These are phyloP conservation scores for Cheilosia vulpina DNA, from an alignment of 2,888 invertebrate species.

Conservation along the genomic window DNA sequence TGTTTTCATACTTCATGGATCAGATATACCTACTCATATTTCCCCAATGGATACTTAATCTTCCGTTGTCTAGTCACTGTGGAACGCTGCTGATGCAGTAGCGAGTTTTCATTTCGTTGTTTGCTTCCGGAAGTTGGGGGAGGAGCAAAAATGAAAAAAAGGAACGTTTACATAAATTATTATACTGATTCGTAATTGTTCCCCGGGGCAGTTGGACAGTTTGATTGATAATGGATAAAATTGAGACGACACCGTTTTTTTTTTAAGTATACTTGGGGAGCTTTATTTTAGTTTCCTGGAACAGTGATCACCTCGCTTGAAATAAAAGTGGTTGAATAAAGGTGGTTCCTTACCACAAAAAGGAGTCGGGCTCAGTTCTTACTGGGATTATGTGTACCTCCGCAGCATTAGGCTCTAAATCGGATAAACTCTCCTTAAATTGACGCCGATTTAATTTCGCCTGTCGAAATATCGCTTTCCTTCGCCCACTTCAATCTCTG, in stretches of 20 bases:
- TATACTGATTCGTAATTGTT: slow-evolving; percentile 61
- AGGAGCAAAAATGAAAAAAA: slow-evolving; percentile 7
- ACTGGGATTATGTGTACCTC: too few relatives aligned
- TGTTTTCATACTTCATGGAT: slow-evolving; percentile 52
- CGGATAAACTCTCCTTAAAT: too few relatives aligned
- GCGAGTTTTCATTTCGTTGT: slow-evolving; percentile 50
- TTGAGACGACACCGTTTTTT: slow-evolving; percentile 31
- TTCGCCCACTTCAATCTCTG: slow-evolving; percentile 32
- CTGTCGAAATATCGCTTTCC: neutral
- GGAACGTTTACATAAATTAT: slow-evolving; percentile 64
- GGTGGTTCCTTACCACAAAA: too few relatives aligned
- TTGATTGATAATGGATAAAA: slow-evolving; percentile 68
- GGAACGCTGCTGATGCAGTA: slow-evolving; percentile 12
- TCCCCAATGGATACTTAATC: slow-evolving; percentile 71
- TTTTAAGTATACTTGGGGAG: neutral
- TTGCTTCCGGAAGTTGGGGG: slow-evolving; percentile 9
- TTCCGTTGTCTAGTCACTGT: slow-evolving; percentile 66
- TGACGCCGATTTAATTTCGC: neutral
- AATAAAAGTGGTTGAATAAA: too few relatives aligned
- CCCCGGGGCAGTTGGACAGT: slow-evolving; percentile 53
- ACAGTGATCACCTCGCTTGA: too few relatives aligned
- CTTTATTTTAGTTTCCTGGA: neutral
- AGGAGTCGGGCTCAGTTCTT: too few relatives aligned
- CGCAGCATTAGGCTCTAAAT: too few relatives aligned
- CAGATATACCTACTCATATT: slow-evolving; percentile 72